phyloP scores from a whole-genome alignment of 2,888 invertebrate genomes.

The Meganola albula region DNA sequence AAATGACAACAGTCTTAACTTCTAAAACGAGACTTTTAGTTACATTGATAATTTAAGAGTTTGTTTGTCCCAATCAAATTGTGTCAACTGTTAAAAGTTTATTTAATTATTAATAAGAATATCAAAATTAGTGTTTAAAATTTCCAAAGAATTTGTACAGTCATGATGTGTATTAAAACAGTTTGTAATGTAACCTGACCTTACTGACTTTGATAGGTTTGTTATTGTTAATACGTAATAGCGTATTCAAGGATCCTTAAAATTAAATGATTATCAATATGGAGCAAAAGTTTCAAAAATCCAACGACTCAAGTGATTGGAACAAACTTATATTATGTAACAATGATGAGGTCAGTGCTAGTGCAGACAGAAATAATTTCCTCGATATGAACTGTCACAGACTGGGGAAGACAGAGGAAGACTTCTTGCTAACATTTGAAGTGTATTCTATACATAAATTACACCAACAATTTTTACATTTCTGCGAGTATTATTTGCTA shows the following conservation, averaged over 20 bases:
- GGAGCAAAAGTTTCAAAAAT: constrained; percentile 3
- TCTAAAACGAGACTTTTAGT: constrained; percentile 37
- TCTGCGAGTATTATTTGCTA: no score
- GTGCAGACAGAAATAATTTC: constrained; percentile 36
- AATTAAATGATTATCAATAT: constrained; percentile 7
- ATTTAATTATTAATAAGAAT: no score
- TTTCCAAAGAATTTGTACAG: no score
- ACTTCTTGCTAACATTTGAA: constrained; percentile 46
- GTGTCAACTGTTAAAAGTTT: no score
- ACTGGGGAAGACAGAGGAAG: constrained; percentile 68
- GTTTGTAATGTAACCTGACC: no score
- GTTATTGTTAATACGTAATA: no score
- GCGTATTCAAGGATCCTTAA: no score
- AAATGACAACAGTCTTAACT: constrained; percentile 61
- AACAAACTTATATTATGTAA: constrained; percentile 25
- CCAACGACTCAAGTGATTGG: constrained; percentile 14
- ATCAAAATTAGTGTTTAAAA: no score
- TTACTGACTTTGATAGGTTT: no score
- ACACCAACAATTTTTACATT: no score
- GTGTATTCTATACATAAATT: constrained; percentile 36
- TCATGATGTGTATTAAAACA: no score
- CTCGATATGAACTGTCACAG: constrained; percentile 42
- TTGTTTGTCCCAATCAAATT: constrained; percentile 23
- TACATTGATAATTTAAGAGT: constrained; percentile 29
- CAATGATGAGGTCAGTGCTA: constrained; percentile 31